Percentiles rank a stretch among this genome's conserved stretches.
Evolutionary conservation across 92 coral and sea anemone species (phyloP).

Genomic region (Palythoa grandis): DNA sequence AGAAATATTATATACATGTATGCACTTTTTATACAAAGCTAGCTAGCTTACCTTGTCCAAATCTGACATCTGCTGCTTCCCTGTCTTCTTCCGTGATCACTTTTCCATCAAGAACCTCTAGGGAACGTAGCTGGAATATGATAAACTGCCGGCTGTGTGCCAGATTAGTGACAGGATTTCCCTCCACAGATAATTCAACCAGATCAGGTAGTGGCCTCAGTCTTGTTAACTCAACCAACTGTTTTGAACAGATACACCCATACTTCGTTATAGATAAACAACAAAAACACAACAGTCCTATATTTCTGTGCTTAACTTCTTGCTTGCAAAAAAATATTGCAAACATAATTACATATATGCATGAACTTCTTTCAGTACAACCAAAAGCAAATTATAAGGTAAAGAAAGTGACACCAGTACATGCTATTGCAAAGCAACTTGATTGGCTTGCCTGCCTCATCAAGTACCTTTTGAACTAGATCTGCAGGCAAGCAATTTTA

Average conservation of each 20-base stretch:
- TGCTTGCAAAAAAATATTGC: no score
- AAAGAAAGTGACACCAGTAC: no score
- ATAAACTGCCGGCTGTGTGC: conserved; percentile 89
- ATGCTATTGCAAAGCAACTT: no score
- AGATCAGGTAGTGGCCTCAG: conserved; percentile 86
- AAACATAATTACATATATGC: no score
- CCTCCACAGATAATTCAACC: conserved; percentile 75
- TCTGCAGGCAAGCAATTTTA: no score
- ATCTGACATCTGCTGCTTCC: conserved; percentile 81
- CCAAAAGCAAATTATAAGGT: no score
- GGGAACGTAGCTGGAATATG: conserved; percentile 87
- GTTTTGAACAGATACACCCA: conserved; percentile 9
- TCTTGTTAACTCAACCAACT: conserved; percentile 85
- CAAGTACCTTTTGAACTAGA: no score
- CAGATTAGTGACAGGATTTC: conserved; percentile 81
- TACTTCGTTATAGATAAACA: not conserved
- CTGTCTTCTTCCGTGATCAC: conserved; percentile 75
- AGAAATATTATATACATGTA: not conserved
- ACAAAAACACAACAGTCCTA: not conserved
- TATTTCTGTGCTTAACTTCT: no score
- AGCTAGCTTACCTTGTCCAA: conserved; percentile 83
- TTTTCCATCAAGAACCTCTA: conserved; percentile 73
- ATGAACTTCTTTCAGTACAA: no score
- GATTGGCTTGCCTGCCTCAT: no score
- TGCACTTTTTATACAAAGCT: not conserved